Evolutionary conservation across 2,113 vertebrate species (phyloP).

Genomic region (Apeltes quadracus): DNA sequence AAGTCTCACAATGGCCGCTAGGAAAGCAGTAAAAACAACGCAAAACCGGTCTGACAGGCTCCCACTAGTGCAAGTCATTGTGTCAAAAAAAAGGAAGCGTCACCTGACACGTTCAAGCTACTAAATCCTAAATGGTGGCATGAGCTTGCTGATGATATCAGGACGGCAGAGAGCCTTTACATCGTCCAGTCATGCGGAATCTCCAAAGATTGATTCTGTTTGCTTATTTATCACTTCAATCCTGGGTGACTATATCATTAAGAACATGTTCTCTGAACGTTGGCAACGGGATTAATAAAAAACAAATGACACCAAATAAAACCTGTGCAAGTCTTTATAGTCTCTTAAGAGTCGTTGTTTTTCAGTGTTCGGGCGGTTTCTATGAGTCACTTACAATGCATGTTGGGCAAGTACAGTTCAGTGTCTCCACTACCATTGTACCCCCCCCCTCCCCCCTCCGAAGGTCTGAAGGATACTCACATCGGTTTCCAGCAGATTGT

Average conservation of each 20-base stretch:
- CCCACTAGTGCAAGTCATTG: conserved; percentile 4
- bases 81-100: conserved; percentile 3
- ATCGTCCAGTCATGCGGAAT: too few species aligned
- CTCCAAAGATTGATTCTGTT: too few species aligned
- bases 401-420: background rate
- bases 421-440: too few species aligned
- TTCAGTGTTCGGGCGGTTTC: background rate
- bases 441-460: too few species aligned
- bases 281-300: background rate
- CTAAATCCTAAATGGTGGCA: too few species aligned
- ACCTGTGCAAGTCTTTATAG: too few species aligned
- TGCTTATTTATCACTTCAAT: too few species aligned
- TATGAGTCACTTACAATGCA: background rate
- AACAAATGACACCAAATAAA: too few species aligned
- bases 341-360: background rate
- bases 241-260: too few species aligned
- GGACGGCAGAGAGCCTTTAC: too few species aligned
- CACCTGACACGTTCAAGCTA: conserved; percentile 6
- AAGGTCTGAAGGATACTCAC: conserved; percentile 82
- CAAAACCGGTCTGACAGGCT: conserved; percentile 56
- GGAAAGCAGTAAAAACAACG: conserved; percentile 21
- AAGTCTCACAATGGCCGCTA: background rate
- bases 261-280: background rate
- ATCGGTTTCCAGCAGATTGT: conserved; percentile 95
- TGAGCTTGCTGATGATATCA: too few species aligned